These are phyloP conservation scores for Hafferia zeledoni DNA, from an alignment of 2,797 vertebrate genomes.

Conservation along the genomic window DNA sequence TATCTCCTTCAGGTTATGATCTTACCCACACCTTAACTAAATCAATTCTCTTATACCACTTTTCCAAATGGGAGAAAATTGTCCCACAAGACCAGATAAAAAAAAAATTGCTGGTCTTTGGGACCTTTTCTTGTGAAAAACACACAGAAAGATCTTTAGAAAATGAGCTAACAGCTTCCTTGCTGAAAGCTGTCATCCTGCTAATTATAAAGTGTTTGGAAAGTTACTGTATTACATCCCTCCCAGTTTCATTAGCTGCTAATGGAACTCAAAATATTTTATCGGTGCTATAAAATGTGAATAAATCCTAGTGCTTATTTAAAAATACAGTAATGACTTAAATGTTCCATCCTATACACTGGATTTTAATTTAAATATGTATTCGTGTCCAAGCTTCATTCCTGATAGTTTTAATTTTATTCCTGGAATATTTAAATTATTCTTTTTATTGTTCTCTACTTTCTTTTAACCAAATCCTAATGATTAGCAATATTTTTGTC, in stretches of 20 bases:
- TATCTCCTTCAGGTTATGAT: not conserved
- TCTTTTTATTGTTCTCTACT: not conserved
- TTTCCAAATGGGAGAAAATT: not conserved
- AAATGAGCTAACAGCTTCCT: not conserved
- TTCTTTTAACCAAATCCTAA: not conserved
- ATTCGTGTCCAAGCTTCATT: not conserved
- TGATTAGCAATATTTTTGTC: not conserved
- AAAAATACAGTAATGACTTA: not conserved
- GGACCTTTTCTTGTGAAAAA: not conserved
- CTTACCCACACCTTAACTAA: not conserved
- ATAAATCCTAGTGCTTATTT: not conserved
- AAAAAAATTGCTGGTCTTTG: not conserved
- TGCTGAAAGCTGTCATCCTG: not conserved
- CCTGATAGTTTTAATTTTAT: not conserved
- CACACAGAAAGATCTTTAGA: not conserved
- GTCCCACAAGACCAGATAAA: not conserved
- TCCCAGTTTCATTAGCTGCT: not conserved
- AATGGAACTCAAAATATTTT: not conserved
- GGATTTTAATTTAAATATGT: not conserved
- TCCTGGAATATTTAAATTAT: not conserved
- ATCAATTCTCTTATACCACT: not conserved
- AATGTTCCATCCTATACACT: not conserved
- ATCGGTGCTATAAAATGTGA: not conserved
- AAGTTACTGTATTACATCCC: not conserved
- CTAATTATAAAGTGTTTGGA: not conserved